Evolutionary conservation across 2,888 invertebrate species (phyloP), one percentile per base, ranked within the genome.

Genomic region (Urechis unicinctus): DNA sequence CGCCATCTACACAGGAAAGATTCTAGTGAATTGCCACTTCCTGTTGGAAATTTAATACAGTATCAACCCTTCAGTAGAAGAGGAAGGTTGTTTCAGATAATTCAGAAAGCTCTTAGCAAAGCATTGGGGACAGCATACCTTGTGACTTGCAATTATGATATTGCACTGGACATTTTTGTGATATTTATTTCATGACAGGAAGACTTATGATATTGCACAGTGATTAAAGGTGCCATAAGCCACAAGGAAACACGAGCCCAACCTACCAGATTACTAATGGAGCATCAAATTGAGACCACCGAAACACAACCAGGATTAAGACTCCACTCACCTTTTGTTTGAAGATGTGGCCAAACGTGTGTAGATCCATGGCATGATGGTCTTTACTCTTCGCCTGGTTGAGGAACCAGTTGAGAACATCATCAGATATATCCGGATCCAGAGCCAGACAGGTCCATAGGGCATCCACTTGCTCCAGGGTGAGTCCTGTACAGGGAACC

Each of bases 381-480:
- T 94, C 92, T 61, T 82, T 80, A 22, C 89, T 88, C 78, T 91
- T 90, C 1, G 91, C 89, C 78, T 95, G 94, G 6, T 89, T 88
- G 43, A 94, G 83, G 50, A 95, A 80, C 95, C 95, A 95, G 57
- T 89, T 90, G 77, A 94, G 92, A 26, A 93, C 83, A 69, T 94
- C 93, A 75, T 95, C 94, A 0, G 89, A 87, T 69, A 91, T 91
- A 68, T 89, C 89, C 0, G 84, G 79, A 73, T 91, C 89, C 49
- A 87, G 86, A 0, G 92, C 91, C 53, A 95, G 80, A 78, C 93
- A 93, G 65, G 88, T 86, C 95, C 94, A 95, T 3, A 95, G 78
- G 28, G 87, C 87, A 72, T 94, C 92, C 50, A 94, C 87, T 81
- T 95, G 94, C 60, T 91, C 91, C 58, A 91, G 83, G 50, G 62